Conservation (phyloP, 2,113 vertebrate species). For the Aix galericulata region DNA sequence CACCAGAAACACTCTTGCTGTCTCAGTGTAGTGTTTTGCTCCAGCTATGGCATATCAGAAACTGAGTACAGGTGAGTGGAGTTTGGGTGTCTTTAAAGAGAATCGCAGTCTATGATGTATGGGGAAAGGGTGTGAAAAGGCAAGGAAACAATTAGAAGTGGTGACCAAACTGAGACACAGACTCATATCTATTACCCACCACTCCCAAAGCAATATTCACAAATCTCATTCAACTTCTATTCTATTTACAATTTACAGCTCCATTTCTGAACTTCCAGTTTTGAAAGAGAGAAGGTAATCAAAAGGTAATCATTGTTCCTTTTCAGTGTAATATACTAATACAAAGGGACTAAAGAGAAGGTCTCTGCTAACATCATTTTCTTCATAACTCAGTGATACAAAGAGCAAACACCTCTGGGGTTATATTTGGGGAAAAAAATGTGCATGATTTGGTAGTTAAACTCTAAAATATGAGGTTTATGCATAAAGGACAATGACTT, state of each 20-base stretch:
- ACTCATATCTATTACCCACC: background rate
- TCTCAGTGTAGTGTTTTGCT: background rate
- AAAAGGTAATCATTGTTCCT: background rate
- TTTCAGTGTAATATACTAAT: background rate
- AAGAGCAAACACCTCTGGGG: background rate
- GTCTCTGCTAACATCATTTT: background rate
- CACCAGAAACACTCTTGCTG: background rate
- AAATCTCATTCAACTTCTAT: background rate
- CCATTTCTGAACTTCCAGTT: background rate
- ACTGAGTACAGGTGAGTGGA: background rate
- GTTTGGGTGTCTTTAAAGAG: background rate
- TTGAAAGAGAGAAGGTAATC: background rate
- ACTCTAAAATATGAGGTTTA: background rate
- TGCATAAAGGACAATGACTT: background rate
- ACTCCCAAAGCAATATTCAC: background rate
- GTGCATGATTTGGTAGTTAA: background rate
- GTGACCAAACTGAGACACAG: background rate
- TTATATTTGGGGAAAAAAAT: background rate
- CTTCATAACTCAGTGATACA: background rate
- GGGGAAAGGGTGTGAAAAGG: background rate
- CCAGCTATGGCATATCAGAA: background rate
- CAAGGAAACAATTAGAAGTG: background rate
- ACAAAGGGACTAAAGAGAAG: background rate
- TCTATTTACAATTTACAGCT: background rate
- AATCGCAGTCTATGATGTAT: background rate